Evolutionary conservation across 2,113 vertebrate genomes (phyloP).

Genomic region (Crocuta crocuta): DNA sequence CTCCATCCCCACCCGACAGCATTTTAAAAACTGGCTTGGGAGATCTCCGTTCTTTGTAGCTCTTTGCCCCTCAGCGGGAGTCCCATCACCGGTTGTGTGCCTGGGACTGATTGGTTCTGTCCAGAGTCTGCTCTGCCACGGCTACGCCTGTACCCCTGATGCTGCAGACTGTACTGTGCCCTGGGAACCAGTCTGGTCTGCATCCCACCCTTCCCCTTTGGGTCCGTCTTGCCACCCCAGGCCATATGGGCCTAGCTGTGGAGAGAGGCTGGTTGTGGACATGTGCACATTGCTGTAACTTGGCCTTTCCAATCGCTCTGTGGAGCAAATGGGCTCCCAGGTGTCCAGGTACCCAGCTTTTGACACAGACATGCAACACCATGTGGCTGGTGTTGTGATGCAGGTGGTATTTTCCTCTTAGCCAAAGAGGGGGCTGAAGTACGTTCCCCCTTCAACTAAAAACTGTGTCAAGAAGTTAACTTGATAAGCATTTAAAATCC

Average conservation of each 20-base stretch:
- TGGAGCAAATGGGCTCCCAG: neutral
- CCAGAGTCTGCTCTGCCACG: neutral
- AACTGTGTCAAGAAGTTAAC: neutral
- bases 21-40: neutral
- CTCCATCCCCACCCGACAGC: neutral
- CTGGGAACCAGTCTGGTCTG: neutral
- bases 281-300: neutral
- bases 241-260: neutral
- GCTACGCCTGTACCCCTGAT: accelerated
- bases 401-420: neutral
- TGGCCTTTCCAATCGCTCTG: neutral
- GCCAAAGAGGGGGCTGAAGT: neutral
- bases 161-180: accelerated
- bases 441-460: neutral
- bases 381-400: neutral
- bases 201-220: neutral
- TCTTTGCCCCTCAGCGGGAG: neutral
- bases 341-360: neutral
- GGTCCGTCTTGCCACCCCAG: neutral
- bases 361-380: neutral
- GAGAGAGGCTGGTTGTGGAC: neutral
- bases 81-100: neutral
- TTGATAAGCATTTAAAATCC: neutral
- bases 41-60: neutral
- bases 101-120: neutral